These are phyloP conservation scores for Electrona antarctica DNA, from an alignment of 2,113 vertebrate species.

Conservation along the genomic window DNA sequence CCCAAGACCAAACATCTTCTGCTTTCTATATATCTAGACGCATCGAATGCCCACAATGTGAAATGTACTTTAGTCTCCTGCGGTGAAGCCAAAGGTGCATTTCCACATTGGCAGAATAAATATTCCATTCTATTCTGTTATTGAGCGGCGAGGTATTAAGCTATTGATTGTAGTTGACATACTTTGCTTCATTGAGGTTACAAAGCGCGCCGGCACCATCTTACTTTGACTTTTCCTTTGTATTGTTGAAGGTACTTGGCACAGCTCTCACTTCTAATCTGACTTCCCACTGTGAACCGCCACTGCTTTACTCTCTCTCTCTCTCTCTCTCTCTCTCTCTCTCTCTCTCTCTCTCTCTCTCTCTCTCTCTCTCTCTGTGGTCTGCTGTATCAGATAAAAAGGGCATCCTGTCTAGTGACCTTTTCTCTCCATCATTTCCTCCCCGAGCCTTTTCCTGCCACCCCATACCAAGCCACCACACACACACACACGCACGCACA, in stretches of 20 bases:
- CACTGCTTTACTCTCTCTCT: neutral
- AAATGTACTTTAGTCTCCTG: no score
- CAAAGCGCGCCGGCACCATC: neutral
- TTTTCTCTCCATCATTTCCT: conserved; percentile 71
- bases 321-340: conserved; percentile 14
- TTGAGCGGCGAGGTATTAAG: neutral
- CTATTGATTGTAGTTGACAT: neutral
- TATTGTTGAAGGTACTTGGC: conserved; percentile 22
- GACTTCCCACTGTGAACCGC: neutral
- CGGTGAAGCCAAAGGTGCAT: no score
- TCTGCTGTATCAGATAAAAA: conserved; percentile 59
- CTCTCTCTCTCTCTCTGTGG: conserved; percentile 6
- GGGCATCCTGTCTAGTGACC: conserved; percentile 71
- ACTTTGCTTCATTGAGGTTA: neutral
- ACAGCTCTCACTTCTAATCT: conserved; percentile 29
- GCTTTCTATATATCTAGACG: no score
- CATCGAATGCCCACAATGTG: no score
- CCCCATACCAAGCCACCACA: conserved; percentile 23
- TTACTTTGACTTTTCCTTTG: neutral
- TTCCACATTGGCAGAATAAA: no score
- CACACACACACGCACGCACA: neutral
- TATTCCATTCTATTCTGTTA: no score
- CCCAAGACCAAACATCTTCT: no score
- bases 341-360: conserved; percentile 17
- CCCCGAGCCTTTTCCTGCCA: conserved; percentile 47